Evolutionary conservation across 2,113 vertebrate species (phyloP), one percentile per base, ranked within the genome.

Genomic region (Cottus gobio): DNA sequence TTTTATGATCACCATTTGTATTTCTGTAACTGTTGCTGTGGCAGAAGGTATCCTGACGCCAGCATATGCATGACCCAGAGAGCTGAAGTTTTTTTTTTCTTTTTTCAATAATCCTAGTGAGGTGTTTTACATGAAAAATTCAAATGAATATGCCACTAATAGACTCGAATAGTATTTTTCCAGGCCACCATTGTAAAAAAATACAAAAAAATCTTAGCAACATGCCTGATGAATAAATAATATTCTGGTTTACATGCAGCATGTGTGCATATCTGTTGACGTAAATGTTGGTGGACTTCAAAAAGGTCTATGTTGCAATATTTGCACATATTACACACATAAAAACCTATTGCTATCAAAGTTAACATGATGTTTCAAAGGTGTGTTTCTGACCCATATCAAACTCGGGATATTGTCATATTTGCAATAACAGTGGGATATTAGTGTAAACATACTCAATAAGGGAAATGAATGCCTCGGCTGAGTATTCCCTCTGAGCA

Each of bases 1-100:
- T 79, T 75, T 84, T 77, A 87, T 85, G 73, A 86, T 86, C 68
- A 70, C 62, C 65, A 58, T 82, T 87, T 79, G 62, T 20, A 77
- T 64, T 74, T 60, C 26, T 64, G 3, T 86, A 74, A 84, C 39
- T 70, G 61, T 65, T 60, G 20, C 48, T 36, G 10, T 22, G 54
- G 37, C 50, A 56, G 48, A 77, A 79, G 24, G n/a, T 48, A 50
- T 37, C 30, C 18, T 37, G 15, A 69, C 7, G 7, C 24, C 63
- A 44, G 72, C 56, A 75, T 9, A 50, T 54, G 46, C 57, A 50
- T 63, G 31, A 65, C n/a, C n/a, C n/a, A n/a, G n/a, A n/a, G n/a
- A n/a, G n/a, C n/a, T n/a, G n/a, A n/a, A n/a, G n/a, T n/a, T n/a
- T n/a, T n/a, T n/a, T n/a, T n/a, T n/a, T n/a, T n/a, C n/a, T n/a